These are phyloP conservation scores for Myotis yumanensis DNA, from an alignment of 2,113 vertebrate species.

Conservation along the genomic window DNA sequence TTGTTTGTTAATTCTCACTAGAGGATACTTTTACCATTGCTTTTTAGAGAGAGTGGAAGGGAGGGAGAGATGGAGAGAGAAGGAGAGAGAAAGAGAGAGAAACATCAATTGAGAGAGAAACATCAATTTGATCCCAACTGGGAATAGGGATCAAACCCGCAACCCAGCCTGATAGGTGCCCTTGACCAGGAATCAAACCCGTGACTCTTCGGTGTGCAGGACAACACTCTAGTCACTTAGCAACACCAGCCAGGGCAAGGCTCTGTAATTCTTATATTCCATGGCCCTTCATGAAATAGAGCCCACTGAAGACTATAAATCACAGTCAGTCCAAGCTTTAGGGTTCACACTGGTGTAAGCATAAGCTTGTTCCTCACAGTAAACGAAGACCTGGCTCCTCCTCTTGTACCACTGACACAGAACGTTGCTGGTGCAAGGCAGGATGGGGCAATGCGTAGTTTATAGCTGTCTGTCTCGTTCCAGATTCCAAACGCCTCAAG, in stretches of 20 bases:
- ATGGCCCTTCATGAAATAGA: background rate
- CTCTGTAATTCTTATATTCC: background rate
- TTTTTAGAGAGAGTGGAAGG: too few relatives aligned
- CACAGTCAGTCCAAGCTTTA: background rate
- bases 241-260: background rate
- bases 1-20: too few relatives aligned
- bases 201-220: too few relatives aligned
- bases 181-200: too few relatives aligned
- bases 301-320: background rate
- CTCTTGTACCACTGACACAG: background rate
- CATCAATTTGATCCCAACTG: too few relatives aligned
- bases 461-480: background rate
- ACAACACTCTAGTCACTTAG: too few relatives aligned
- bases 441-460: background rate
- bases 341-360: background rate
- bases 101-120: too few relatives aligned
- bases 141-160: too few relatives aligned
- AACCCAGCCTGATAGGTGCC: too few relatives aligned
- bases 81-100: too few relatives aligned
- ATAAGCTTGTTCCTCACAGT: background rate
- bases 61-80: too few relatives aligned
- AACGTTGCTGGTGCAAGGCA: background rate
- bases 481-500: background rate
- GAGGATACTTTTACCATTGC: too few relatives aligned
- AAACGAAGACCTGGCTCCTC: background rate